Evolutionary conservation across 2,797 vertebrate genomes (phyloP).

Genomic region (Stomatorhinus walkeri): DNA sequence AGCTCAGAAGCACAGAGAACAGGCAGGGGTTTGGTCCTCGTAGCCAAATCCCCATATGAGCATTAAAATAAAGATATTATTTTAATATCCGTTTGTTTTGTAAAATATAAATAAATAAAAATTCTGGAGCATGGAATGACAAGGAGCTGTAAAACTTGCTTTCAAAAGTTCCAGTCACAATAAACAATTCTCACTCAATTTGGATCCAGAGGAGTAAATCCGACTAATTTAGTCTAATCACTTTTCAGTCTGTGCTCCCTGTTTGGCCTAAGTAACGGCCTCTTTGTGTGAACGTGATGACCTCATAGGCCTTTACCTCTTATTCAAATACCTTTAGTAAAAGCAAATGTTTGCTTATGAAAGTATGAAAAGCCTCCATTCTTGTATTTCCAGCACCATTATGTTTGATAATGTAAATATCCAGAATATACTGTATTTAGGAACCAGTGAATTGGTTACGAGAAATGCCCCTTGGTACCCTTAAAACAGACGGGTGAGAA

Average conservation of each 20-base stretch:
- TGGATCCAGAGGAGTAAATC: background rate
- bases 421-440: background rate
- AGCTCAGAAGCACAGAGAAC: background rate
- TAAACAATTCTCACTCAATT: constrained; percentile 3
- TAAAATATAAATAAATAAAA: constrained; percentile 5
- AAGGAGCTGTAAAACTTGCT: background rate
- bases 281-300: constrained; percentile 3
- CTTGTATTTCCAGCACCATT: background rate
- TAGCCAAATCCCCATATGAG: background rate
- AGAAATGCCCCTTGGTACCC: background rate
- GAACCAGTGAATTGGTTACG: background rate
- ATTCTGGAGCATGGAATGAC: background rate
- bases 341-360: background rate
- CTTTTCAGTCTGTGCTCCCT: background rate
- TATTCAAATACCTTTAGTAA: background rate
- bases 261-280: background rate
- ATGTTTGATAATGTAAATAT: constrained; percentile 10
- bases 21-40: background rate
- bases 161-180: constrained; percentile 1
- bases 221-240: constrained; percentile 1
- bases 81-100: constrained; percentile 4
- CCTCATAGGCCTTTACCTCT: constrained; percentile 9
- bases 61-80: background rate
- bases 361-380: constrained; percentile 9
- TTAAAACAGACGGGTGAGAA: background rate